Evolutionary conservation across 2,113 vertebrate species (phyloP).

Genomic region (Sander vitreus): DNA sequence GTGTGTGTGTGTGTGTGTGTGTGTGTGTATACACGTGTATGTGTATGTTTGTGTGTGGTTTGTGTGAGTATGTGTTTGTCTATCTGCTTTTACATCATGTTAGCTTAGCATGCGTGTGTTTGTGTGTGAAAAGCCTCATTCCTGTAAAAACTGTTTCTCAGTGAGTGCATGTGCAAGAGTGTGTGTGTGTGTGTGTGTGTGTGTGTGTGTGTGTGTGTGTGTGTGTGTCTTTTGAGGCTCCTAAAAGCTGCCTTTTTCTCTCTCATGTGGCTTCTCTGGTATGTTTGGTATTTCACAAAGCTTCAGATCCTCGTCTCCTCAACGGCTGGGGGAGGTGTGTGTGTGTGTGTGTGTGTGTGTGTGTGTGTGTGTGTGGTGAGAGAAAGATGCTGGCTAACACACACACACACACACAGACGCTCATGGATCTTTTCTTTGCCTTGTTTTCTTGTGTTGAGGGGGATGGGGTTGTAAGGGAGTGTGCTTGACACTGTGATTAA

Average conservation of each 20-base stretch:
- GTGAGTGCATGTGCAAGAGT: not conserved
- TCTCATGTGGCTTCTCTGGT: constrained; percentile 83
- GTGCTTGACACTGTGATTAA: constrained; percentile 78
- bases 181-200: constrained; percentile 32
- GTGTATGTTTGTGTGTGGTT: not conserved
- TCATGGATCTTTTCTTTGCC: constrained; percentile 70
- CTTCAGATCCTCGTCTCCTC: constrained; percentile 80
- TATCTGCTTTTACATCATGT: constrained; percentile 53
- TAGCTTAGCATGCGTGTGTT: constrained; percentile 18
- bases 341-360: constrained; percentile 52
- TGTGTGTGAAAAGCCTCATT: constrained; percentile 52
- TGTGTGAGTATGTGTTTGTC: constrained; percentile 34
- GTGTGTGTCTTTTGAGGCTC: constrained; percentile 68
- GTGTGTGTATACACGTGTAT: constrained; percentile 2
- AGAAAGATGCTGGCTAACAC: constrained; percentile 64
- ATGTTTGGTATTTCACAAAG: constrained; percentile 85
- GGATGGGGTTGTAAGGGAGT: constrained; percentile 67
- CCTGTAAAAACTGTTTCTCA: constrained; percentile 63
- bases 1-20: not conserved
- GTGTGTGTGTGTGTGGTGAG: constrained; percentile 18
- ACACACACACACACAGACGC: constrained; percentile 57
- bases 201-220: not conserved
- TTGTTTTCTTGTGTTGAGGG: constrained; percentile 52
- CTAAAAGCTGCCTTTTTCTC: constrained; percentile 76
- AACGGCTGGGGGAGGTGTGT: constrained; percentile 64